phyloP scores from a whole-genome alignment of 2,113 vertebrate genomes.

The Holacanthus passer region DNA sequence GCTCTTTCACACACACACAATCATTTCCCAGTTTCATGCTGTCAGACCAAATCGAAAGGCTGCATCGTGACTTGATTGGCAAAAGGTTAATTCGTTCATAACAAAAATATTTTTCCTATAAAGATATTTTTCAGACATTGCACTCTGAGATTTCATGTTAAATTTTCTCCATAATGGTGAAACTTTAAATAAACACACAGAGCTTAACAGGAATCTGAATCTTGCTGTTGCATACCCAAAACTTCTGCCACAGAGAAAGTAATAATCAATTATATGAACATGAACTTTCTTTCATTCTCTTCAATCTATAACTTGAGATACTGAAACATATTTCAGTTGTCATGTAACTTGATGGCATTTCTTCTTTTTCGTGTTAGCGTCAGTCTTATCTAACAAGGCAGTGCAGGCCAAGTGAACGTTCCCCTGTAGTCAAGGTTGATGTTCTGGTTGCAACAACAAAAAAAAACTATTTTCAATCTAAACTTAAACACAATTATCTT shows the following conservation, averaged over 20 bases:
- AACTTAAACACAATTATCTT: slow-evolving; percentile 12
- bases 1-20: too few relatives aligned
- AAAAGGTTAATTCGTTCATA: neutral
- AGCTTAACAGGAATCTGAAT: neutral
- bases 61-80: too few relatives aligned
- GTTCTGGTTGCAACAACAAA: neutral
- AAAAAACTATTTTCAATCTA: neutral
- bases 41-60: neutral
- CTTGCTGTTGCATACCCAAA: neutral
- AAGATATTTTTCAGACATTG: neutral
- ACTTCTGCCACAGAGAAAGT: neutral
- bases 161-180: neutral
- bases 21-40: neutral
- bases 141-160: neutral
- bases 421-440: neutral
- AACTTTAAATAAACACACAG: neutral
- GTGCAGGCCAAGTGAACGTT: neutral
- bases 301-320: neutral
- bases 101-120: neutral
- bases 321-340: neutral
- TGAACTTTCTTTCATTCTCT: too few relatives aligned
- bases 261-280: neutral
- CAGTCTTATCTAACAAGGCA: neutral
- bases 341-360: neutral
- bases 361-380: too few relatives aligned